Evolutionary conservation across 35 echinoderm and acorn worm genomes (phyloP).

Genomic region (Lytechinus pictus): DNA sequence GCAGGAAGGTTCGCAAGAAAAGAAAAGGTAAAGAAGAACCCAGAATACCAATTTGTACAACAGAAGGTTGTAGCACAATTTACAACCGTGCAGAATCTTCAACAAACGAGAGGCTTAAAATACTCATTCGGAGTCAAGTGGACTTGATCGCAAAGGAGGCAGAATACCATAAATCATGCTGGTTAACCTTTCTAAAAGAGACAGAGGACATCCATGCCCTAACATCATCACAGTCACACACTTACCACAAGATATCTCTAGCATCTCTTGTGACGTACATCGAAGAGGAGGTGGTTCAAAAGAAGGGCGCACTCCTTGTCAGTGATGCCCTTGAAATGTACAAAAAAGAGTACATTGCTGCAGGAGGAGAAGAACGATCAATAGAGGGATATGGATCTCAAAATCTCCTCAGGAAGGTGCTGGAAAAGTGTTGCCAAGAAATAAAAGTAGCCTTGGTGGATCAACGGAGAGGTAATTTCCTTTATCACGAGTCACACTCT

Average conservation of each 20-base stretch:
- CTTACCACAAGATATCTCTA: constrained; percentile 61
- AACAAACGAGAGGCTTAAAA: constrained; percentile 68
- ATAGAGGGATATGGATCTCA: too few relatives aligned
- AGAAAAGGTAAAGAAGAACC: constrained; percentile 56
- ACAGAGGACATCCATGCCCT: constrained; percentile 48
- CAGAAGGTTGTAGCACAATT: constrained; percentile 64
- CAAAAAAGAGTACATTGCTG: constrained; percentile 31
- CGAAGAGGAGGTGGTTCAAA: constrained; percentile 43
- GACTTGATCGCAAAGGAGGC: constrained; percentile 79
- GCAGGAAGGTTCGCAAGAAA: constrained; percentile 66
- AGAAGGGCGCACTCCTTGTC: constrained; percentile 51
- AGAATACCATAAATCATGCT: constrained; percentile 76
- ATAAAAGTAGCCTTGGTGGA: constrained; percentile 57
- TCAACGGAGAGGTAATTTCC: constrained; percentile 72
- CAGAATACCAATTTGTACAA: constrained; percentile 58
- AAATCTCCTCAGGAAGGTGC: neutral
- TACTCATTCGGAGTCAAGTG: constrained; percentile 56
- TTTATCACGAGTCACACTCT: constrained; percentile 47
- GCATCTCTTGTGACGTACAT: constrained; percentile 26
- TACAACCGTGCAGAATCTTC: constrained; percentile 53
- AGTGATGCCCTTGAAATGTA: constrained; percentile 32
- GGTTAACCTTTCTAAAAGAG: constrained; percentile 54
- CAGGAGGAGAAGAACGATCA: too few relatives aligned
- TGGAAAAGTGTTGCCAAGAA: constrained; percentile 52
- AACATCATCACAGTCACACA: too few relatives aligned